Base-by-base conservation (phyloP, 23 tunicate species). In the Trididemnum clinides region DNA sequence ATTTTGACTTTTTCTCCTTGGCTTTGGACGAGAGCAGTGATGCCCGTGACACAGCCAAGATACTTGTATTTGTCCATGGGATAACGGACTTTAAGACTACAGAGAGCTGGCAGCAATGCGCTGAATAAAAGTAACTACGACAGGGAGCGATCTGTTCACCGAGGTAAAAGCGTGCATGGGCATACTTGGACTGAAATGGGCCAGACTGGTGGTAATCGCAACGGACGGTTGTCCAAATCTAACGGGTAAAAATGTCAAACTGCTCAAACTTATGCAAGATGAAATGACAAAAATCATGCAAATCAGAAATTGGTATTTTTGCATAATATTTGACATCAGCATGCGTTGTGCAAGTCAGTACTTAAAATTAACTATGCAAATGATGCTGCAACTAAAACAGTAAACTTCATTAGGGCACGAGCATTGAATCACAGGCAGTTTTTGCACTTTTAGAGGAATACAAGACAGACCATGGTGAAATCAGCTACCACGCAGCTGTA, bases 101-200 rank as follows among this genome's bases (percentile, higher is more conserved):
- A 28, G 82, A 29, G n/a, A n/a, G n/a, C n/a, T n/a, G n/a, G n/a
- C n/a, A n/a, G n/a, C n/a, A n/a, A n/a, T n/a, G n/a, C n/a, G n/a
- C n/a, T n/a, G n/a, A 80, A 57, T 57, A 64, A 80, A 80, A 80
- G 84, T 34, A 21, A 80, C 84, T 22, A 80, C 84, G 4, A 80
- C 77, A 5, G 77, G 77, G 21, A 62, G 28, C 4, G 84, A 80
- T 59, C 2, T 64, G 4, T 80, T 57, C 77, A 58, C 3, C 3
- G 37, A 62, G 27, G 84, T 76, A 39, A 76, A 76, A 10, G 82
- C 64, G 20, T 76, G 64, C 7, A 10, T 76, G 82, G 33, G 20
- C 28, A 76, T 10, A 28, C 22, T 76, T 5, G 64, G 64, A 20
- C 82, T 76, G n/a, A 22, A 76, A 39, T 62, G 77, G 77, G 39